A percentile compares a stretch with the other conserved stretches of the same genome.
Evolutionary conservation across 2,888 invertebrate species (phyloP).

Genomic region (Copidosoma aretas): DNA sequence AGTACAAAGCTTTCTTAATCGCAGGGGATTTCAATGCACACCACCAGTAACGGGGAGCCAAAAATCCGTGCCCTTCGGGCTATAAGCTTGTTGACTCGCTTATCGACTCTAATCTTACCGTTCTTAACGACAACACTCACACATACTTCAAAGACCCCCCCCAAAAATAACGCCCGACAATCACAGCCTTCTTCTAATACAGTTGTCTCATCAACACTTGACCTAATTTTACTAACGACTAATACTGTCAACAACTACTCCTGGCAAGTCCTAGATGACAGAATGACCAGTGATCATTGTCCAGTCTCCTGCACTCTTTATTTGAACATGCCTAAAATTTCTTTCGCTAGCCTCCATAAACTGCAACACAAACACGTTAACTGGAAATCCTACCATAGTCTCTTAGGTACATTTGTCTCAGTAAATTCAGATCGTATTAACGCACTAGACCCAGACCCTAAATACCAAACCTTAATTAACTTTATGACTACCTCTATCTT

Average conservation of each 20-base stretch:
- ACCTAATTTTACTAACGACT: not conserved
- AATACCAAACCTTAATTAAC: not conserved
- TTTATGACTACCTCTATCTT: not conserved
- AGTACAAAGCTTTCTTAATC: constrained; percentile 1
- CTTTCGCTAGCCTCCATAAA: not conserved
- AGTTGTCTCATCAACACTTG: not conserved
- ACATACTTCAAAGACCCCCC: not conserved
- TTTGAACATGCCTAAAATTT: not conserved
- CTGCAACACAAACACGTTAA: not conserved
- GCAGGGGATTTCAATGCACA: constrained; percentile 17
- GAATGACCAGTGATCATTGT: constrained; percentile 4
- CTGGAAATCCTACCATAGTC: not conserved
- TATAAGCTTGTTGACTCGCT: constrained; percentile 2
- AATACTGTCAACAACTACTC: not conserved
- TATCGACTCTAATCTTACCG: not conserved
- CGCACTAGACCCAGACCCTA: not conserved
- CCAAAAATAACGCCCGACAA: not conserved
- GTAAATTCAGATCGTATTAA: not conserved
- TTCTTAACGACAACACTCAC: constrained; percentile 4
- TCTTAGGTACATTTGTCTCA: not conserved
- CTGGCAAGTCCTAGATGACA: constrained; percentile 1
- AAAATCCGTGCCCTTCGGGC: constrained; percentile 1
- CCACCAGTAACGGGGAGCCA: constrained; percentile 6
- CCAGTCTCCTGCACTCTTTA: not conserved
- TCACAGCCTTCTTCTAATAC: too few relatives aligned